These are phyloP conservation scores for Ormyrus thymus DNA, from an alignment of 2,888 invertebrate genomes.

Conservation along the genomic window DNA sequence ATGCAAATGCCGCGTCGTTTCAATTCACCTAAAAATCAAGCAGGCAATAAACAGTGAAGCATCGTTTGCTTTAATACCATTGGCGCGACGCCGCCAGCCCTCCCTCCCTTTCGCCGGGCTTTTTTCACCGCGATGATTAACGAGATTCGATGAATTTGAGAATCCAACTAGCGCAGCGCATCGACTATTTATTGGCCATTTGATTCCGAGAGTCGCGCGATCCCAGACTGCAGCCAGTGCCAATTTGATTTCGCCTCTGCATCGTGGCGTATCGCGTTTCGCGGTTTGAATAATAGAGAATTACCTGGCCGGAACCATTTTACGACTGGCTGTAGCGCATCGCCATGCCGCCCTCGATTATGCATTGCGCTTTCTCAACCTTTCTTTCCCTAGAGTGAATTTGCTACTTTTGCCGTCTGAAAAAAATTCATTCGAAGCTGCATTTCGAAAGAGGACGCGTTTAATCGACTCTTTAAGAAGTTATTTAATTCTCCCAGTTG, in stretches of 20 bases:
- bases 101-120: neutral
- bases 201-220: conserved; percentile 48
- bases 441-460: too few relatives aligned
- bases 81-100: neutral
- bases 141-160: conserved; percentile 55
- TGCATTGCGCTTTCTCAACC: neutral
- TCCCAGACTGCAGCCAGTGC: neutral
- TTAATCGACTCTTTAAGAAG: too few relatives aligned
- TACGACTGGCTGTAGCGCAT: conserved; percentile 49
- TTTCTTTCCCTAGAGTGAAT: neutral
- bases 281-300: conserved; percentile 66
- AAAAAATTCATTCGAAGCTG: too few relatives aligned
- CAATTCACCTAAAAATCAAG: conserved; percentile 49
- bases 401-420: too few relatives aligned
- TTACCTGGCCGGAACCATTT: conserved; percentile 65
- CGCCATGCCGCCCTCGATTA: neutral
- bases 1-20: conserved; percentile 32
- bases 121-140: conserved; percentile 51
- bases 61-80: conserved; percentile 42
- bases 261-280: conserved; percentile 59
- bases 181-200: conserved; percentile 59
- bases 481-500: too few relatives aligned
- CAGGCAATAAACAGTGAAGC: conserved; percentile 44
- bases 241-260: conserved; percentile 57
- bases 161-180: conserved; percentile 51